These are phyloP conservation scores for Pachyrhynchus sulphureomaculatus DNA, from an alignment of 1,140 invertebrate genomes.

Conservation along the genomic window DNA sequence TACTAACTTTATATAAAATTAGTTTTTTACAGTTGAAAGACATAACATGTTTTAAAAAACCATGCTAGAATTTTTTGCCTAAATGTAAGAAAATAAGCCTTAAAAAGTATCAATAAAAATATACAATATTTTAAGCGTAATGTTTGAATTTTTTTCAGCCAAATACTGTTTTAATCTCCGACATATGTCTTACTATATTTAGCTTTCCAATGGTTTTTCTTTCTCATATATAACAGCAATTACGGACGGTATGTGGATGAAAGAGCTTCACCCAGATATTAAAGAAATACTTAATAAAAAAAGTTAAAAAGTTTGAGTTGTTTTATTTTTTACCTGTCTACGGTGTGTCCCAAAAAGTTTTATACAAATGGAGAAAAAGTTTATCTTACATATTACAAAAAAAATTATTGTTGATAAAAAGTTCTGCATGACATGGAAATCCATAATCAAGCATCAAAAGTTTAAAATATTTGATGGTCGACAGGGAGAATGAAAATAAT, in stretches of 20 bases:
- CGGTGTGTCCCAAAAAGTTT: too few relatives aligned
- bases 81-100: constrained; percentile 9
- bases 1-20: too few relatives aligned
- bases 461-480: too few relatives aligned
- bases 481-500: too few relatives aligned
- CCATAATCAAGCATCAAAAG: too few relatives aligned
- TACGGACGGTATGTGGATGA: constrained; percentile 42
- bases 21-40: too few relatives aligned
- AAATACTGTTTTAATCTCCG: constrained; percentile 38
- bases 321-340: neutral
- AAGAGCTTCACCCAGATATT: constrained; percentile 24
- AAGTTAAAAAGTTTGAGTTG: neutral
- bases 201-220: constrained; percentile 7
- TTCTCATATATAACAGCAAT: too few relatives aligned
- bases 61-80: constrained; percentile 9
- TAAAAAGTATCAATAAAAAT: constrained; percentile 2
- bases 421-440: too few relatives aligned
- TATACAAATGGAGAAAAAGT: too few relatives aligned
- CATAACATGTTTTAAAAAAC: neutral
- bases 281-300: constrained; percentile 25
- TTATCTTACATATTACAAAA: too few relatives aligned
- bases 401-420: too few relatives aligned
- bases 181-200: constrained; percentile 22
- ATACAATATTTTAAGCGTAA: neutral
- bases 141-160: constrained; percentile 36